A percentile compares a stretch with the other conserved stretches of the same genome.
phyloP scores from a whole-genome alignment of 2,888 invertebrate genomes.

The Cryptocephalus primarius region DNA sequence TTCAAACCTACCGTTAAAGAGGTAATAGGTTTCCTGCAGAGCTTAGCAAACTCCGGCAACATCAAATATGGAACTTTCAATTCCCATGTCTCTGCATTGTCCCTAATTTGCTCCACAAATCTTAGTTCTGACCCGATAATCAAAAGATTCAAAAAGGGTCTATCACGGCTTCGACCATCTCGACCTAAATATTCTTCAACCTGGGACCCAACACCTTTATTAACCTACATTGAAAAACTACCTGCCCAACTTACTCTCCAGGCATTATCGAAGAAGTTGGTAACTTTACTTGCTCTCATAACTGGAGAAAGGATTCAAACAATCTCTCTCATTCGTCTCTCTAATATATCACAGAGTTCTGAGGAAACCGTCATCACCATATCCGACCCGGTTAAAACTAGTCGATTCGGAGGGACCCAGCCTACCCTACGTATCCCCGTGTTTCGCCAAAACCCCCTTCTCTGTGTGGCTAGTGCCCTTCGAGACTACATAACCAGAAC shows the following conservation, averaged over 20 bases:
- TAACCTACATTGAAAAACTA: neutral
- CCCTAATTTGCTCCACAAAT: neutral
- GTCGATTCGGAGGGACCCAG: neutral
- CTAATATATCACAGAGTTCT: neutral
- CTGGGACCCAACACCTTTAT: neutral
- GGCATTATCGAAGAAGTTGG: neutral
- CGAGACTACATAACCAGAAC: neutral
- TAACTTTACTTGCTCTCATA: neutral
- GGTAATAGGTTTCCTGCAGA: constrained; percentile 4
- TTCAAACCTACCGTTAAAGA: neutral
- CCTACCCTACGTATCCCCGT: neutral
- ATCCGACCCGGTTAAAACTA: neutral
- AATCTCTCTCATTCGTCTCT: neutral
- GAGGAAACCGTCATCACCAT: neutral
- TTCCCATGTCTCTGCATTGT: neutral
- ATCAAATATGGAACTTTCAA: neutral
- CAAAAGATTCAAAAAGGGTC: neutral
- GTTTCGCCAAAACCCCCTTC: neutral
- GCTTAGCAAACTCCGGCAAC: neutral
- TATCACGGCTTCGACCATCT: neutral
- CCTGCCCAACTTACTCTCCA: neutral
- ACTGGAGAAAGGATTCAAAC: neutral
- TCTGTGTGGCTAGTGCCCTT: neutral
- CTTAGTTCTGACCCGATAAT: neutral
- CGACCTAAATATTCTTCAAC: neutral